Evolutionary conservation across 2,888 invertebrate species (phyloP).

Genomic region (Hybos culiciformis): DNA sequence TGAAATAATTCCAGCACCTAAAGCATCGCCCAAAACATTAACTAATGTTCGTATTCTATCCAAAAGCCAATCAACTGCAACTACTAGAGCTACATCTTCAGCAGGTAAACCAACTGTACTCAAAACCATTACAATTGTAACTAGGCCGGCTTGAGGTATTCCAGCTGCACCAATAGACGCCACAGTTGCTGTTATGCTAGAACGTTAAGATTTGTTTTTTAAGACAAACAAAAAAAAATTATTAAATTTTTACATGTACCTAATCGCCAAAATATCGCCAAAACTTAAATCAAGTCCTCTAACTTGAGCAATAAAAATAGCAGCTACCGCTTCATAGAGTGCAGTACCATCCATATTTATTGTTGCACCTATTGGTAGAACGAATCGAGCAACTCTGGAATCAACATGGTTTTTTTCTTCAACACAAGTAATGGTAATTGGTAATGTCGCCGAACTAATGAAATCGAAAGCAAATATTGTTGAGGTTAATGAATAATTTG

Average conservation of each 20-base stretch:
- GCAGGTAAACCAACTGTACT: slow-evolving; percentile 56
- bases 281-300: no score
- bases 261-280: no score
- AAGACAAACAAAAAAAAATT: no score
- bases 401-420: slow-evolving; percentile 33
- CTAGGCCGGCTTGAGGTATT: slow-evolving; percentile 62
- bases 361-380: slow-evolving; percentile 66
- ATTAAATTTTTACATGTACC: no score
- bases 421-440: slow-evolving; percentile 59
- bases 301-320: slow-evolving; percentile 69
- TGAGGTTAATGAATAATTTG: no score
- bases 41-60: slow-evolving; percentile 46
- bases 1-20: slow-evolving; percentile 60
- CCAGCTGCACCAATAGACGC: slow-evolving; percentile 72
- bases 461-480: neutral
- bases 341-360: slow-evolving; percentile 77
- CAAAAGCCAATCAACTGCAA: slow-evolving; percentile 58
- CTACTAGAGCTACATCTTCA: slow-evolving; percentile 50
- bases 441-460: slow-evolving; percentile 49
- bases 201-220: no score
- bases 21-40: slow-evolving; percentile 62
- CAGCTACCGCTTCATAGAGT: slow-evolving; percentile 70
- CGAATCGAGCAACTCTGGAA: slow-evolving; percentile 57
- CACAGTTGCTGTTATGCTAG: slow-evolving; percentile 62
- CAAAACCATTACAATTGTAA: slow-evolving; percentile 65